Percentiles rank a stretch among this genome's conserved stretches.
Evolutionary conservation across 2,113 vertebrate genomes (phyloP).

Genomic region (Melierax canorus): DNA sequence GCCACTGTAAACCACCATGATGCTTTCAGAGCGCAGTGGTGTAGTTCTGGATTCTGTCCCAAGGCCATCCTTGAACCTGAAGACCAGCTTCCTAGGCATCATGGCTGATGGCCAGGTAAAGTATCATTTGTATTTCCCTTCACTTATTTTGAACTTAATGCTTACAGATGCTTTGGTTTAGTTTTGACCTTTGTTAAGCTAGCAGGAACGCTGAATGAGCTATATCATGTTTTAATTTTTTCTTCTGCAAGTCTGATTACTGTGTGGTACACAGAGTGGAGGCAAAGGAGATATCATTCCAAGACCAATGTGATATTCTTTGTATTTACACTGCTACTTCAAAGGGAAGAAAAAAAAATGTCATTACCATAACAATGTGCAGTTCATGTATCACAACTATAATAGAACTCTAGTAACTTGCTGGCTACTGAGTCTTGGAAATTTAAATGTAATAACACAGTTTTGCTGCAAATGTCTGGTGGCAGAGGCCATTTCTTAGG

Average conservation of each 20-base stretch:
- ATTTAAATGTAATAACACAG: conserved; percentile 45
- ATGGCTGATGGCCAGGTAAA: neutral
- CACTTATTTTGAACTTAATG: neutral
- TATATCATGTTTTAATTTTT: neutral
- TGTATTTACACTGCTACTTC: conserved; percentile 53
- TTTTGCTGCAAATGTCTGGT: conserved; percentile 40
- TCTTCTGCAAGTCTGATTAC: neutral
- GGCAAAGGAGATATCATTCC: neutral
- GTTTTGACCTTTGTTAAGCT: neutral
- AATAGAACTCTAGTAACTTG: conserved; percentile 56
- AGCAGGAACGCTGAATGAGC: neutral
- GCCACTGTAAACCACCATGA: neutral
- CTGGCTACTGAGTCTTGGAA: conserved; percentile 19
- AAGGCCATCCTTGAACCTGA: neutral
- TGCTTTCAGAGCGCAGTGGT: neutral
- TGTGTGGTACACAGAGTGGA: neutral
- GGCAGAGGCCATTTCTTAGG: conserved; percentile 17
- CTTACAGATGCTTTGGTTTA: neutral
- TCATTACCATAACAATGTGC: conserved; percentile 60
- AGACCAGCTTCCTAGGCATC: neutral
- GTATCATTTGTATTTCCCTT: neutral
- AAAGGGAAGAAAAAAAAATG: neutral
- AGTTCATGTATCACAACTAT: conserved; percentile 50
- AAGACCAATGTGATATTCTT: conserved; percentile 16
- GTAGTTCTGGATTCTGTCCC: neutral